Evolutionary conservation across 2,113 vertebrate genomes (phyloP).

Genomic region (Cercopithecus mona): DNA sequence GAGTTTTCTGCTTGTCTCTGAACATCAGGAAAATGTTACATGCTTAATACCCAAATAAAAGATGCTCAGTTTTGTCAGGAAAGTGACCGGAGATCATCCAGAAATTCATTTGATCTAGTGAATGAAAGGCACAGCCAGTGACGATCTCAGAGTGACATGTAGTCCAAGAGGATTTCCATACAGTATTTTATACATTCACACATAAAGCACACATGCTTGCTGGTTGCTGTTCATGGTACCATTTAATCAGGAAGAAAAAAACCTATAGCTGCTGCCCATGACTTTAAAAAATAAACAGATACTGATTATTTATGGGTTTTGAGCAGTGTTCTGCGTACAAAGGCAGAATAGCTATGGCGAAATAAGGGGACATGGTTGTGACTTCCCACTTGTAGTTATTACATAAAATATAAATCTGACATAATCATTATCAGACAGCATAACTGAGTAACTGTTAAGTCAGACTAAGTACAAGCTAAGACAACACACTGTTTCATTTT

Average conservation of each 20-base stretch:
- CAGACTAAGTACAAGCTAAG: neutral
- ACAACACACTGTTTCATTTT: neutral
- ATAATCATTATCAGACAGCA: neutral
- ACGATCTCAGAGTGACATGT: neutral
- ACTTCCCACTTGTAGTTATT: neutral
- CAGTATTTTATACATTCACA: neutral
- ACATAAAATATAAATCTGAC: neutral
- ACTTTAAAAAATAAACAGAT: neutral
- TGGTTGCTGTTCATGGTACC: neutral
- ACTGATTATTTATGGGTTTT: neutral
- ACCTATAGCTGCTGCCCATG: neutral
- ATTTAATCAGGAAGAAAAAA: neutral
- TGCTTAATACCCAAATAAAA: constrained; percentile 1
- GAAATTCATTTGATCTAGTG: neutral
- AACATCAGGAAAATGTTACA: neutral
- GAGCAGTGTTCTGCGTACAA: neutral
- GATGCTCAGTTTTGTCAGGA: neutral
- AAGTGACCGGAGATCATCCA: neutral
- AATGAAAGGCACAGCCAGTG: neutral
- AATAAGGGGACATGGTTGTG: neutral
- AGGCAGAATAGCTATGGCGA: neutral
- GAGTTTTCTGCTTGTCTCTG: neutral
- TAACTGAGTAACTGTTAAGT: neutral
- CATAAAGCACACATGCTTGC: neutral
- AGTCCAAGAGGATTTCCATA: neutral